A percentile compares a stretch with the other conserved stretches of the same genome.
Conservation (phyloP, 2,797 vertebrate species). For the Urosaurus nigricauda region DNA sequence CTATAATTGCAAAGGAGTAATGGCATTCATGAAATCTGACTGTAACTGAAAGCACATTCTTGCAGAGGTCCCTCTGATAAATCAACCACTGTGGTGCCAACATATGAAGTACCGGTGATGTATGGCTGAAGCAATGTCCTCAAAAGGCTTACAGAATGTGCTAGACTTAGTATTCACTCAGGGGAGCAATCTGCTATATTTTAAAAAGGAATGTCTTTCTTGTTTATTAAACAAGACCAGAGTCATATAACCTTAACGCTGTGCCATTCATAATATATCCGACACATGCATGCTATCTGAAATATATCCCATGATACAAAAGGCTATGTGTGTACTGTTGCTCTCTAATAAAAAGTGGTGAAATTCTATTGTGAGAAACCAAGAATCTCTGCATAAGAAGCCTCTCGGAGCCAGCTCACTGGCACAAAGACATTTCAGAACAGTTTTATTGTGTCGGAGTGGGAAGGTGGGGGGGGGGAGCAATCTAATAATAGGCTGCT, state of each 20-base stretch:
- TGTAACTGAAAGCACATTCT: conserved; percentile 68
- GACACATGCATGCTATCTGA: conserved; percentile 42
- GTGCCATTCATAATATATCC: conserved; percentile 63
- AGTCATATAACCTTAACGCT: conserved; percentile 63
- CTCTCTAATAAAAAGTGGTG: conserved; percentile 81
- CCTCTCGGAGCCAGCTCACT: conserved; percentile 78
- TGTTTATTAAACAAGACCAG: conserved; percentile 60
- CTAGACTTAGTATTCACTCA: conserved; percentile 67
- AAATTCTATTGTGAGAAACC: conserved; percentile 83
- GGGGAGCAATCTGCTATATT: conserved; percentile 47
- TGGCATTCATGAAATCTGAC: conserved; percentile 72
- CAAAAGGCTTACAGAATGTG: conserved; percentile 69
- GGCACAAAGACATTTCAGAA: conserved; percentile 69
- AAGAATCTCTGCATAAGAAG: conserved; percentile 72
- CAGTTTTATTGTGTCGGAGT: conserved; percentile 70
- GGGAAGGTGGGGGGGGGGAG: conserved; percentile 57
- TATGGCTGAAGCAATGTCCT: conserved; percentile 65
- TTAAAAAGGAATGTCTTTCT: conserved; percentile 67
- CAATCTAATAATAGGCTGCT: conserved; percentile 83
- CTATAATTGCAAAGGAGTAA: conserved; percentile 71
- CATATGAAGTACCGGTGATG: conserved; percentile 53
- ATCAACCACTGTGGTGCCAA: conserved; percentile 60
- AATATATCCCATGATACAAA: too few species aligned
- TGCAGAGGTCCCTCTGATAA: conserved; percentile 62
- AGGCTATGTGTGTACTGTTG: conserved; percentile 52